These are phyloP conservation scores for Puffinus mauretanicus DNA, from an alignment of 2,113 vertebrate genomes.

Conservation along the genomic window DNA sequence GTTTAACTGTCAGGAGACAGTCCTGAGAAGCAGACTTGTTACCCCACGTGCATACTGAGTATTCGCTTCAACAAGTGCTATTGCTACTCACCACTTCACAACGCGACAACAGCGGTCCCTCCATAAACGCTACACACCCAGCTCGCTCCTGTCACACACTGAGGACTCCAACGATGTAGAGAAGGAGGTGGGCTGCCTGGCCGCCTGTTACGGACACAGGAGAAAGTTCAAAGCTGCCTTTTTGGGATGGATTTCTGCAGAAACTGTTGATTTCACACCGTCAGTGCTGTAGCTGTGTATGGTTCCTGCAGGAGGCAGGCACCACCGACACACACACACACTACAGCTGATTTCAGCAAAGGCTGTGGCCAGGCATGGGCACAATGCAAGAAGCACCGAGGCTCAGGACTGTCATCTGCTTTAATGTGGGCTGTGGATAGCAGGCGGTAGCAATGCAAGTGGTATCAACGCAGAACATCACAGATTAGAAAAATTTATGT, in stretches of 20 bases:
- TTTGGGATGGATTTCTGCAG: background rate
- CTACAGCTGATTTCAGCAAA: background rate
- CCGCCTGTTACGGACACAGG: rapidly evolving
- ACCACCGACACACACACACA: background rate
- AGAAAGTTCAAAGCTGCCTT: background rate
- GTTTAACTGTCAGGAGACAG: background rate
- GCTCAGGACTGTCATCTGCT: background rate
- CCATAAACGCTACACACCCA: background rate
- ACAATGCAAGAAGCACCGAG: rapidly evolving
- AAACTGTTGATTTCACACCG: background rate
- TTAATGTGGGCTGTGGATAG: background rate
- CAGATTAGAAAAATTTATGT: background rate
- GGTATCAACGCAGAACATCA: background rate
- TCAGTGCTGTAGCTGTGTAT: background rate
- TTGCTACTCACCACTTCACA: background rate
- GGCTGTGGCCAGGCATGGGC: background rate
- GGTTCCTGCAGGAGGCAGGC: background rate
- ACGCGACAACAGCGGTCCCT: rapidly evolving
- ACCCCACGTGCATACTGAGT: rapidly evolving
- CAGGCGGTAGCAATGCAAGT: background rate
- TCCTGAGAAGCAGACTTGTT: background rate
- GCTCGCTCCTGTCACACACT: background rate
- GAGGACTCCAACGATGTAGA: rapidly evolving
- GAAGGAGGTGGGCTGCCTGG: background rate
- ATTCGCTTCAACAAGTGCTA: background rate